phyloP scores from a whole-genome alignment of 2,113 vertebrate species.

The Rhinopomastus cyanomelas region DNA sequence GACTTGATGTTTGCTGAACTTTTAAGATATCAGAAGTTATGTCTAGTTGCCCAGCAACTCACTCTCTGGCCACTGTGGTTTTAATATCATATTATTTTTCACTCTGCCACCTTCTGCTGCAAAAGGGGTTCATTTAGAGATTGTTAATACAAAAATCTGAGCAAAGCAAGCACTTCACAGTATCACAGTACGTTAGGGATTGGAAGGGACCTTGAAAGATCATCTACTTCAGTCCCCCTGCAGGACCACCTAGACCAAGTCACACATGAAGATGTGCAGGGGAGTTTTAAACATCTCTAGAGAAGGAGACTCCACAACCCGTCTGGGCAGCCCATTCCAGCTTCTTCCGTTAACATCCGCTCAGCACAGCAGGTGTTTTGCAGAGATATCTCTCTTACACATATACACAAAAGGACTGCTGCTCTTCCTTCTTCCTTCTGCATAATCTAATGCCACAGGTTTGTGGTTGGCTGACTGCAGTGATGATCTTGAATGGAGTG shows the following conservation, averaged over 20 bases:
- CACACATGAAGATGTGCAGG: too few relatives aligned
- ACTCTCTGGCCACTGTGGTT: constrained; percentile 20
- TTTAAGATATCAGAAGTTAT: constrained; percentile 50
- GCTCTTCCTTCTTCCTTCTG: not conserved
- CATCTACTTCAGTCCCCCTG: too few relatives aligned
- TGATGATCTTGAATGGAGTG: not conserved
- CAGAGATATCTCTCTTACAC: not conserved
- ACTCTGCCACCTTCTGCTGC: constrained; percentile 8
- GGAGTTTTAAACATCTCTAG: too few relatives aligned
- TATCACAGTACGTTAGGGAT: too few relatives aligned
- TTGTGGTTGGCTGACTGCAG: not conserved
- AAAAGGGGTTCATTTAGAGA: not conserved
- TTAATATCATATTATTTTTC: constrained; percentile 40
- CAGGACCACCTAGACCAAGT: too few relatives aligned
- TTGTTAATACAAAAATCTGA: not conserved
- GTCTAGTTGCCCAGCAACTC: constrained; percentile 58
- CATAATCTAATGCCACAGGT: not conserved
- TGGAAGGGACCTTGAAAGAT: too few relatives aligned
- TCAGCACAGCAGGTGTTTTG: not conserved
- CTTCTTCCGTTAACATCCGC: not conserved
- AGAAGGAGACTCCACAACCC: too few relatives aligned
- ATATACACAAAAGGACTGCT: not conserved
- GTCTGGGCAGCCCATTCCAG: too few relatives aligned
- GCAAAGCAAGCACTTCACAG: not conserved
- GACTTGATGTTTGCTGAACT: constrained; percentile 47